phyloP scores from a whole-genome alignment of 2,888 invertebrate species.

The Acanthosoma haemorrhoidale region DNA sequence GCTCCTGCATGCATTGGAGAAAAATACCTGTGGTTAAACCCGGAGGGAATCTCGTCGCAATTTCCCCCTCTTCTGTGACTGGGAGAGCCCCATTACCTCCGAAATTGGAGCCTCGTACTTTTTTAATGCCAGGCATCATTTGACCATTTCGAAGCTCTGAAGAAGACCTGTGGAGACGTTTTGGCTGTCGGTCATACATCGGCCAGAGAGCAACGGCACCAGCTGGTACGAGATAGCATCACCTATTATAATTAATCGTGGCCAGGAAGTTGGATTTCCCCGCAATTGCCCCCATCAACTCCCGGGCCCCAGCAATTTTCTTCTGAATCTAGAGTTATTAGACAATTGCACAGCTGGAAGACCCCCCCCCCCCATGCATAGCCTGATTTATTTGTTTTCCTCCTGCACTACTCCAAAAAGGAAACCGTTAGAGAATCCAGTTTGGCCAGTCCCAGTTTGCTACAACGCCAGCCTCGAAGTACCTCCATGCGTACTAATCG shows the following conservation, averaged over 20 bases:
- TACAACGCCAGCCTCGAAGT: neutral
- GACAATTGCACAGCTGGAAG: neutral
- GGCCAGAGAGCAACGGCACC: neutral
- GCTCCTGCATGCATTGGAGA: no score
- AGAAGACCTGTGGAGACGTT: neutral
- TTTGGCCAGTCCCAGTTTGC: neutral
- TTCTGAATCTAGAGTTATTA: neutral
- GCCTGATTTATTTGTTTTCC: neutral
- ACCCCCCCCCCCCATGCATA: no score
- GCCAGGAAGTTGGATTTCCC: neutral
- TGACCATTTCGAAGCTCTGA: neutral
- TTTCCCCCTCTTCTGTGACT: no score
- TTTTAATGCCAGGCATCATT: neutral
- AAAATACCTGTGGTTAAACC: no score
- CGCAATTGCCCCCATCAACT: neutral
- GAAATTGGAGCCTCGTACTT: no score
- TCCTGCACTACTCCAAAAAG: neutral
- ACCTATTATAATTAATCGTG: neutral
- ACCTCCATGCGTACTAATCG: neutral
- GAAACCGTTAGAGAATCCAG: conserved; percentile 10
- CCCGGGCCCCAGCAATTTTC: neutral
- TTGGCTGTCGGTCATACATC: neutral
- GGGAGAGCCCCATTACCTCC: no score
- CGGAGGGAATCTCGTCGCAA: no score
- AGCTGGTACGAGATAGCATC: neutral